These are phyloP conservation scores for Phalacrocorax carbo DNA, from an alignment of 2,113 vertebrate species.

Conservation along the genomic window DNA sequence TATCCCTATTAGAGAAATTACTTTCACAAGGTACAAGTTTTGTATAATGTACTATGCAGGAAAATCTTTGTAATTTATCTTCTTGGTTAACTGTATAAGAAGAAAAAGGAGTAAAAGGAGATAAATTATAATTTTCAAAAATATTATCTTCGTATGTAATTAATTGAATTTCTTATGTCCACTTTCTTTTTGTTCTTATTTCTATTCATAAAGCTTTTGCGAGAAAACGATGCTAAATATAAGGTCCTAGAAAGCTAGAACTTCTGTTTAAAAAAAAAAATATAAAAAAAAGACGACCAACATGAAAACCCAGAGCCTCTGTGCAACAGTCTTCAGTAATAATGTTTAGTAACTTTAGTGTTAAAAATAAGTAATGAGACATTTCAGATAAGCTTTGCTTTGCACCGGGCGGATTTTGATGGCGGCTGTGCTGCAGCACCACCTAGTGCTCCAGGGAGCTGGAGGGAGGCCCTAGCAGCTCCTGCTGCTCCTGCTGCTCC, in stretches of 20 bases:
- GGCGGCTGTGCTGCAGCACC: slow-evolving; percentile 65
- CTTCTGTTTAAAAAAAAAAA: not conserved
- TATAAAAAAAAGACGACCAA: fast-evolving
- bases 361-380: not conserved
- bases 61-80: not conserved
- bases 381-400: fast-evolving
- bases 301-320: not conserved
- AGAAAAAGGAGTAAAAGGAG: not conserved
- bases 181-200: not conserved
- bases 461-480: too few relatives aligned
- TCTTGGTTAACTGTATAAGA: not conserved
- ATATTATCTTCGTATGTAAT: not conserved
- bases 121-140: not conserved
- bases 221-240: not conserved
- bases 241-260: not conserved
- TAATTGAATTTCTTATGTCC: not conserved
- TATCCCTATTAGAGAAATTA: not conserved
- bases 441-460: slow-evolving; percentile 56
- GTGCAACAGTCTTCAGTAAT: not conserved
- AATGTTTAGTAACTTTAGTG: fast-evolving
- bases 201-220: not conserved
- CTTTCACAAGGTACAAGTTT: not conserved
- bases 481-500: not conserved
- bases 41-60: not conserved
- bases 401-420: fast-evolving